Base-by-base conservation (phyloP, 2,113 vertebrate species). In the Colinus virginianus region DNA sequence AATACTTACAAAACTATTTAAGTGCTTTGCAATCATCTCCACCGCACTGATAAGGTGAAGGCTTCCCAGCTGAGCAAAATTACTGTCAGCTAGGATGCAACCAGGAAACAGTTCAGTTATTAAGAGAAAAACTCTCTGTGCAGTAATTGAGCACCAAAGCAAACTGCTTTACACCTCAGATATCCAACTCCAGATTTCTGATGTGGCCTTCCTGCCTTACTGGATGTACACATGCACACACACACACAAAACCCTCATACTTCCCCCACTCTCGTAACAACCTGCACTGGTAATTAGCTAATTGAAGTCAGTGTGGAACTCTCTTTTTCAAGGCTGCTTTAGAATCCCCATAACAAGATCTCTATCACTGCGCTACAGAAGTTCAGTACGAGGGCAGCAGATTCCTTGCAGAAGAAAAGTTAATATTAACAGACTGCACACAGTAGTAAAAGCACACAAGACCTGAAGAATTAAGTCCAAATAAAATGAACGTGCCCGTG, bases 401-500 rank as follows among this genome's bases (percentile, higher is more conserved):
- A 66, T 78, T 51, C 91, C 79, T 75, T 74, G 23, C 80, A 58
- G 76, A 22, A 83, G 71, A 40, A 6, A 80, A 92, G 94, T 96
- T 96, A 96, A 96, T 95, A 95, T 96, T 96, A 96, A 95, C 95
- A 95, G 95, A 90, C 53, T 45, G 85, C 78, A 91, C 82, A 78
- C 90, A 90, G 84, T 2, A 85, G 68, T 55, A 87, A 80, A 89
- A 56, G 36, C 59, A 69, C 1, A 25, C 61, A 48, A 23, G 87
- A 81, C 48, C 30, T 72, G 77, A 89, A 30, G 76, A 89, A 70
- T 3, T 85, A 74, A 64, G 34, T 55, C 49, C 94, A 96, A 94
- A 92, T 34, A 48, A 78, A 90, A 83, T 3, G 14, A 94, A 63
- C 1, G 1, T 70, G 78, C 22, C 75, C 45, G 0, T 30, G 84